These are phyloP conservation scores for Pocota personata DNA, from an alignment of 2,888 invertebrate genomes.

Conservation along the genomic window DNA sequence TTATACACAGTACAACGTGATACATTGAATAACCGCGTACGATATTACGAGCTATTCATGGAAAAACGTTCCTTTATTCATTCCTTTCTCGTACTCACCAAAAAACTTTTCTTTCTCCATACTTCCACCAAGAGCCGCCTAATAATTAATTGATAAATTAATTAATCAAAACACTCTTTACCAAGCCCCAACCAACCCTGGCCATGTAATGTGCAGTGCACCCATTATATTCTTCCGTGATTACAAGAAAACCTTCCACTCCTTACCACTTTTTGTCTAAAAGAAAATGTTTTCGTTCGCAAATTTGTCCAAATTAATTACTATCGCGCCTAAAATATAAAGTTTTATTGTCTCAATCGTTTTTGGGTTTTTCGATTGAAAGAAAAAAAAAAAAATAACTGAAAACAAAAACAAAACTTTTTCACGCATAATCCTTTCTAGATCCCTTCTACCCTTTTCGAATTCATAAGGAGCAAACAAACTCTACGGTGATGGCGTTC, in stretches of 20 bases:
- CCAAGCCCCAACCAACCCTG: background rate
- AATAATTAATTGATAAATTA: background rate
- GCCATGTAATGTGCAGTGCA: background rate
- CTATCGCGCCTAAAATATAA: background rate
- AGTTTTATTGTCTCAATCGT: background rate
- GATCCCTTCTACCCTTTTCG: background rate
- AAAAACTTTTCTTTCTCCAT: background rate
- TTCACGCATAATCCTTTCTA: background rate
- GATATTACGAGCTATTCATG: background rate
- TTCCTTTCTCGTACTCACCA: background rate
- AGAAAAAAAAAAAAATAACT: background rate
- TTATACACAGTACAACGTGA: background rate
- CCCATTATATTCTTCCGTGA: too few relatives aligned
- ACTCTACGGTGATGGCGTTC: too few relatives aligned
- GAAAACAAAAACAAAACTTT: conserved; percentile 13
- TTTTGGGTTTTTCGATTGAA: background rate
- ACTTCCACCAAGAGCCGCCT: background rate
- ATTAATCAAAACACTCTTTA: background rate
- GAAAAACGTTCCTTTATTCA: background rate
- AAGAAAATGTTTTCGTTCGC: background rate
- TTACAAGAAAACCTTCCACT: background rate
- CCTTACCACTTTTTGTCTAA: background rate
- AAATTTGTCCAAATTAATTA: conserved; percentile 13
- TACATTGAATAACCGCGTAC: background rate
- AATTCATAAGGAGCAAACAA: background rate